These are phyloP conservation scores for Elephas maximus DNA, from an alignment of 2,113 vertebrate species.

Conservation along the genomic window DNA sequence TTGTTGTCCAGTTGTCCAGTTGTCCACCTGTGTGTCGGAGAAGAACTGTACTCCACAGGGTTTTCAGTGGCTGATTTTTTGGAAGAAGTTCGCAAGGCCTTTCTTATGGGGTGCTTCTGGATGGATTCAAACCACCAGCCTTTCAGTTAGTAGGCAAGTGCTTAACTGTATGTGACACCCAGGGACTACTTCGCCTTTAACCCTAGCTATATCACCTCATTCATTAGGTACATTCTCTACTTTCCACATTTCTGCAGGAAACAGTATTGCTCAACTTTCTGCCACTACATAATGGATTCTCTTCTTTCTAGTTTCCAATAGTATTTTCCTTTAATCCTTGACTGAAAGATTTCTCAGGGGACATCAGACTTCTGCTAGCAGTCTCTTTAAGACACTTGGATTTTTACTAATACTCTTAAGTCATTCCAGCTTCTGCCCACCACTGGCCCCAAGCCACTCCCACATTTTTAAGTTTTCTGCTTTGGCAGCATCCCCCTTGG, in stretches of 20 bases:
- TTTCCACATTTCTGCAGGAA: background rate
- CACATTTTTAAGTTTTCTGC: background rate
- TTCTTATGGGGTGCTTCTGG: background rate
- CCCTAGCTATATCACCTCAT: background rate
- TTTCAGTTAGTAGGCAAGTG: background rate
- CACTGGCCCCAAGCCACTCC: background rate
- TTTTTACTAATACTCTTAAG: background rate
- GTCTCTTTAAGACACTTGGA: background rate
- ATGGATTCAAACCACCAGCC: background rate
- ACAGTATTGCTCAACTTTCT: background rate
- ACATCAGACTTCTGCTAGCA: background rate
- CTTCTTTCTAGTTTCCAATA: background rate
- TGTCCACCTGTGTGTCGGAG: background rate
- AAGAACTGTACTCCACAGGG: background rate
- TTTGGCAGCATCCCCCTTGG: background rate
- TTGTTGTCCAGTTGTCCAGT: background rate
- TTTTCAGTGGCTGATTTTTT: background rate
- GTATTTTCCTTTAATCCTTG: background rate
- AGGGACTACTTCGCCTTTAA: background rate
- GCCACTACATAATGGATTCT: background rate
- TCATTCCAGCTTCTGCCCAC: background rate
- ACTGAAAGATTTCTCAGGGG: background rate
- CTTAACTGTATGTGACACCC: background rate
- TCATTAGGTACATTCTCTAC: background rate
- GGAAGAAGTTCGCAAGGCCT: background rate